Evolutionary conservation across 2,113 vertebrate genomes (phyloP).

Genomic region (Cochlearius cochlearius): DNA sequence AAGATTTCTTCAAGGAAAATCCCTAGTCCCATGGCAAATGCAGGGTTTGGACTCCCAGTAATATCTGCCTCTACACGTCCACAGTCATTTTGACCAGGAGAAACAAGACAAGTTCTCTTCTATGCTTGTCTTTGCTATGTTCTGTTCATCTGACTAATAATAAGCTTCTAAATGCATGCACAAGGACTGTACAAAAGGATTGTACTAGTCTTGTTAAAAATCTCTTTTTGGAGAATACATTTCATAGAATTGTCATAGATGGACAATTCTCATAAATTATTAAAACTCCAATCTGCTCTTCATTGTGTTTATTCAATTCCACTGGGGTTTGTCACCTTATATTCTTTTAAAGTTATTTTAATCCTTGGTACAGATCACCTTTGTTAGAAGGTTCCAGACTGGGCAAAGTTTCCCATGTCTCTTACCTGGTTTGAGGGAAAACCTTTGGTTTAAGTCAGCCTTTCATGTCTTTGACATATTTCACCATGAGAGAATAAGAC

Average conservation of each 20-base stretch:
- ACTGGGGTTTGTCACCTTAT: not conserved
- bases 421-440: not conserved
- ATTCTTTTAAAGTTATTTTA: not conserved
- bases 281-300: not conserved
- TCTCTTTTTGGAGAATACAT: not conserved
- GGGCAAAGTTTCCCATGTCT: not conserved
- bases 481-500: not conserved
- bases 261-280: not conserved
- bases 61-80: not conserved
- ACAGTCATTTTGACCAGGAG: not conserved
- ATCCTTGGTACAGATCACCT: not conserved
- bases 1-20: not conserved
- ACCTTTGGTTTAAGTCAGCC: not conserved
- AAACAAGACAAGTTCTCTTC: not conserved
- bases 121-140: not conserved
- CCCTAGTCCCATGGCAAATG: not conserved
- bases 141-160: not conserved
- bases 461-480: not conserved
- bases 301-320: accelerated
- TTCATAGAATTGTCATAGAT: not conserved
- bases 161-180: not conserved
- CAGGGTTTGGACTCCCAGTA: not conserved
- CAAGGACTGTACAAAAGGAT: not conserved
- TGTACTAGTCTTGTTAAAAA: not conserved
- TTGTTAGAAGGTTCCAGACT: not conserved